Evolutionary conservation across 2,797 vertebrate species (phyloP).

Genomic region (Delichon dasypus): DNA sequence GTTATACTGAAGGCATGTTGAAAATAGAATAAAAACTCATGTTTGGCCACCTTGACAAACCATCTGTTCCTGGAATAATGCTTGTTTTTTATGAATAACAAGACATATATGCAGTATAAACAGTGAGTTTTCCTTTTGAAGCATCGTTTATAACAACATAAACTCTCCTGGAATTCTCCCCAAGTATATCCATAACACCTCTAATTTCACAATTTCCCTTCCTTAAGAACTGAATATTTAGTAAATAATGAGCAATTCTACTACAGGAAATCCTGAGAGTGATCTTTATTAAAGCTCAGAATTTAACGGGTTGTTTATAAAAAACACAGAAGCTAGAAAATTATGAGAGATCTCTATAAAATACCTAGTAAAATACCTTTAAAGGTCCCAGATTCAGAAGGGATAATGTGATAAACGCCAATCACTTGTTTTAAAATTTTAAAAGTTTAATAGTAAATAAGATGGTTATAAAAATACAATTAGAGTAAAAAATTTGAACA

Average conservation of each 20-base stretch:
- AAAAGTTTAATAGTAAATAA: too few species aligned
- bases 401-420: too few species aligned
- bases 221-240: neutral
- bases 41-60: slow-evolving; percentile 5
- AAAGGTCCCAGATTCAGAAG: neutral
- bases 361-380: neutral
- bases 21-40: slow-evolving; percentile 17
- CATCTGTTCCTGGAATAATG: neutral
- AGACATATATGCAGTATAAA: neutral
- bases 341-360: neutral
- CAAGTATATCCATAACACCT: neutral
- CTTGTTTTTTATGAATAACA: neutral
- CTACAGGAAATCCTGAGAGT: neutral
- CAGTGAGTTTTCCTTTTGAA: neutral
- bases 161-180: neutral
- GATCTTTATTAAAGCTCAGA: neutral
- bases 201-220: neutral
- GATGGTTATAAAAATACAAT: too few species aligned
- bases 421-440: too few species aligned
- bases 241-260: neutral
- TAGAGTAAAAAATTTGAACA: too few species aligned
- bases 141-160: neutral
- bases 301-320: neutral
- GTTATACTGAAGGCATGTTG: neutral
- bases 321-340: neutral